Percentiles rank a stretch among this genome's conserved stretches.
These are phyloP conservation scores for Epinotia brunnichana DNA, from an alignment of 2,888 invertebrate species.

Conservation along the genomic window DNA sequence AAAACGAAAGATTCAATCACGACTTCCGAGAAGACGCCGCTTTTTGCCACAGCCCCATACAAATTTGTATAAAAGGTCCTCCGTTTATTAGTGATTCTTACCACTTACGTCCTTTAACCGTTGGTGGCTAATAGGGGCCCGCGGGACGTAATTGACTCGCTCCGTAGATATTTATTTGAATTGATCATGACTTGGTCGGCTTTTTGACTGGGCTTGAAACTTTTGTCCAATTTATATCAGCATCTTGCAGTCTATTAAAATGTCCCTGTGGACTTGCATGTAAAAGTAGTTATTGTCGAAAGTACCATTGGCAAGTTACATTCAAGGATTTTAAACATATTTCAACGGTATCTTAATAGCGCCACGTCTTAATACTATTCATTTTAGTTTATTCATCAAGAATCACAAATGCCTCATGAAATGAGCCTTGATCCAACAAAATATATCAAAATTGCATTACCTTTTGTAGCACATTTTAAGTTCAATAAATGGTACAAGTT, in stretches of 20 bases:
- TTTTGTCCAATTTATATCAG: too few relatives aligned
- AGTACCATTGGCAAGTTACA: not conserved
- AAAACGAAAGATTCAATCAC: conserved; percentile 79
- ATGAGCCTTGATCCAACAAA: too few relatives aligned
- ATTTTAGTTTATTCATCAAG: not conserved
- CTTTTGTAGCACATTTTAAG: too few relatives aligned
- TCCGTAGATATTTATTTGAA: conserved; percentile 17
- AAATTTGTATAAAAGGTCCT: not conserved
- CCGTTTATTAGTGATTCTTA: not conserved
- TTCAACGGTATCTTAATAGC: not conserved
- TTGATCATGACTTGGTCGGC: conserved; percentile 13
- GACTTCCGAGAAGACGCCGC: conserved; percentile 70
- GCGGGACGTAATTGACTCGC: conserved; percentile 47
- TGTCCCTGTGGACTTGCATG: conserved; percentile 6
- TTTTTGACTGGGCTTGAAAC: too few relatives aligned
- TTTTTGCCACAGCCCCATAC: conserved; percentile 53
- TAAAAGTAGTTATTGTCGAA: not conserved
- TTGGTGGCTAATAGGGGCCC: conserved; percentile 62
- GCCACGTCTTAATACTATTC: not conserved
- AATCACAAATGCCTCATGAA: not conserved
- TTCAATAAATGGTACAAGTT: too few relatives aligned
- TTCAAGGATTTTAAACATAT: not conserved
- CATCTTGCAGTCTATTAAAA: conserved; percentile 22
- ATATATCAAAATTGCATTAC: too few relatives aligned
- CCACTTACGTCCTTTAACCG: not conserved